Conservation (phyloP, 2,797 vertebrate species). For the Uromys caudimaculatus region DNA sequence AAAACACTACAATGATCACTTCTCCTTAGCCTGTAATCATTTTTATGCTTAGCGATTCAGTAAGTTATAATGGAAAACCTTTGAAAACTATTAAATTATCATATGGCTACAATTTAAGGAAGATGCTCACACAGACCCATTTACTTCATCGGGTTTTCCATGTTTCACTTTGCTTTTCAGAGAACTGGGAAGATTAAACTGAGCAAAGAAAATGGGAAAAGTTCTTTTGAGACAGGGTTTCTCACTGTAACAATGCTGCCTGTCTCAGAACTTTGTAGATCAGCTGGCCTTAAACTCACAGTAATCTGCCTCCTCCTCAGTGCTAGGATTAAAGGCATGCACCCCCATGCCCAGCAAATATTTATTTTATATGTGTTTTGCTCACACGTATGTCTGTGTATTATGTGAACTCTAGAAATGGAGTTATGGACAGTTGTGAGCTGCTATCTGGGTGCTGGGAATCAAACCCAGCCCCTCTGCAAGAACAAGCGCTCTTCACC, state of each 20-base stretch:
- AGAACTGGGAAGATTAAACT: conserved; percentile 39
- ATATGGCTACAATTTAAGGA: background rate
- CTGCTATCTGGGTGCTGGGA: background rate
- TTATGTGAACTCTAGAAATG: background rate
- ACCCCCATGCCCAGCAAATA: background rate
- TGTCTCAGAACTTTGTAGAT: background rate
- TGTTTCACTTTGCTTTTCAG: conserved; percentile 33
- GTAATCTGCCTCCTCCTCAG: background rate
- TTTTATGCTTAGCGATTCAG: conserved; percentile 27
- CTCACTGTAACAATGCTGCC: background rate
- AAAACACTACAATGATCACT: conserved; percentile 33
- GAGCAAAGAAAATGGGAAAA: background rate
- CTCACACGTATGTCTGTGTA: background rate
- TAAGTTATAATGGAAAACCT: conserved; percentile 34
- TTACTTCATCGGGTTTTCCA: conserved; percentile 24
- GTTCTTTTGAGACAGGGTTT: background rate
- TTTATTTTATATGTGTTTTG: background rate
- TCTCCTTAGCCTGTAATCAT: conserved; percentile 9
- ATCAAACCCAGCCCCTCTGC: background rate
- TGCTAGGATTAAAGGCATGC: background rate
- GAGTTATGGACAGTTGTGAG: background rate
- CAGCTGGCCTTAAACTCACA: background rate
- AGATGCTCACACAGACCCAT: conserved; percentile 17
- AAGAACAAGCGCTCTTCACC: background rate
- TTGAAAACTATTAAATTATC: conserved; percentile 43